phyloP scores from a whole-genome alignment of 2,888 invertebrate species.

The Tetheella fluctuosa region DNA sequence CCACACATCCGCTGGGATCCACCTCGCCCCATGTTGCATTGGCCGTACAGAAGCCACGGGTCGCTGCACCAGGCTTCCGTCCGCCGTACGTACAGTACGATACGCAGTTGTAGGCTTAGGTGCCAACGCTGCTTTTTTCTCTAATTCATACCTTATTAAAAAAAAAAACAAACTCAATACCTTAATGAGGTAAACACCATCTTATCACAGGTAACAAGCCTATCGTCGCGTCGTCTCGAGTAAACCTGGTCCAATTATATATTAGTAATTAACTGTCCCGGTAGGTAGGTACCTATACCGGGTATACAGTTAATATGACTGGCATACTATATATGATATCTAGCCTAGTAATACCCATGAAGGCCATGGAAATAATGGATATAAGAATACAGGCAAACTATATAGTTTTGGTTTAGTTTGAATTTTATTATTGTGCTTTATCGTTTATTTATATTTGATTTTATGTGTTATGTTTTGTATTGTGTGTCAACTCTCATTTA shows the following conservation, averaged over 20 bases:
- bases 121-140: constrained; percentile 92
- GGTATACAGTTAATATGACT: neutral
- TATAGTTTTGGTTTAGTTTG: too few relatives aligned
- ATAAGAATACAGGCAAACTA: neutral
- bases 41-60: constrained; percentile 90
- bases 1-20: constrained; percentile 96
- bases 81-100: constrained; percentile 87
- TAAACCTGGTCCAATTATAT: too few relatives aligned
- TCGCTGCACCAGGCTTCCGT: constrained; percentile 86
- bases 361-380: neutral
- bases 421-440: too few relatives aligned
- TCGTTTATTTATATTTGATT: too few relatives aligned
- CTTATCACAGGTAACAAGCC: too few relatives aligned
- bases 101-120: constrained; percentile 85
- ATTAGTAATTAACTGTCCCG: too few relatives aligned
- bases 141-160: constrained; percentile 93
- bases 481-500: too few relatives aligned
- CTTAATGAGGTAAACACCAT: neutral
- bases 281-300: neutral
- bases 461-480: too few relatives aligned
- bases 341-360: neutral
- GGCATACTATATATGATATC: too few relatives aligned
- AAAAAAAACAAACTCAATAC: neutral
- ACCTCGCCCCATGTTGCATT: constrained; percentile 90
- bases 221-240: too few relatives aligned